Conservation (phyloP, 2,888 invertebrate genomes). For the Linnaemya tessellans region DNA sequence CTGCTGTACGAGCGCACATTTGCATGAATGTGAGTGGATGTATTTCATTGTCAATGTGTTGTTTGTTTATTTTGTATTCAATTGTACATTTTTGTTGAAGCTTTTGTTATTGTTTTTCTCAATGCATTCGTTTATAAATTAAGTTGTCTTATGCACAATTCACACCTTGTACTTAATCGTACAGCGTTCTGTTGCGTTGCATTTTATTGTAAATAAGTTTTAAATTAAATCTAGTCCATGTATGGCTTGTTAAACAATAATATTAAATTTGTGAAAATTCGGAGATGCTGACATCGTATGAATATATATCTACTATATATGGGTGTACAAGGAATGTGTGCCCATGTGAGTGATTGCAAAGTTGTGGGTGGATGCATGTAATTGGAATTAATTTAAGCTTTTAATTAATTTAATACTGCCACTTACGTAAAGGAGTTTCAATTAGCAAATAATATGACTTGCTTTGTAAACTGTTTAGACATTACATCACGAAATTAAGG, state of each 20-base stretch:
- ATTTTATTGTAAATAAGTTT: conserved; percentile 17
- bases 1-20: not conserved
- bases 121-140: conserved; percentile 9
- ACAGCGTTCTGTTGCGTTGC: conserved; percentile 10
- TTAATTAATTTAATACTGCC: conserved; percentile 45
- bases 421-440: conserved; percentile 26
- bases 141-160: conserved; percentile 59
- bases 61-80: conserved; percentile 38
- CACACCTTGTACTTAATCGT: conserved; percentile 60
- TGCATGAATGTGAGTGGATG: not conserved
- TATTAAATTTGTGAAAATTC: conserved; percentile 2
- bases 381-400: conserved; percentile 42
- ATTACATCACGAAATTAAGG: conserved; percentile 21
- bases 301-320: not conserved
- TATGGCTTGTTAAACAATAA: conserved; percentile 49
- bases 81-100: conserved; percentile 12
- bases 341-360: not conserved
- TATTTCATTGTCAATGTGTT: conserved; percentile 58
- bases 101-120: conserved; percentile 18
- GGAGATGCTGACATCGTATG: not conserved
- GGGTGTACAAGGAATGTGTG: not conserved
- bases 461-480: conserved; percentile 18
- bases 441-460: conserved; percentile 42
- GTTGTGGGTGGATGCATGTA: conserved; percentile 29
- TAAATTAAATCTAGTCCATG: conserved; percentile 48